Evolutionary conservation across 2,797 vertebrate species (phyloP).

Genomic region (Chaetodon trifasciatus): DNA sequence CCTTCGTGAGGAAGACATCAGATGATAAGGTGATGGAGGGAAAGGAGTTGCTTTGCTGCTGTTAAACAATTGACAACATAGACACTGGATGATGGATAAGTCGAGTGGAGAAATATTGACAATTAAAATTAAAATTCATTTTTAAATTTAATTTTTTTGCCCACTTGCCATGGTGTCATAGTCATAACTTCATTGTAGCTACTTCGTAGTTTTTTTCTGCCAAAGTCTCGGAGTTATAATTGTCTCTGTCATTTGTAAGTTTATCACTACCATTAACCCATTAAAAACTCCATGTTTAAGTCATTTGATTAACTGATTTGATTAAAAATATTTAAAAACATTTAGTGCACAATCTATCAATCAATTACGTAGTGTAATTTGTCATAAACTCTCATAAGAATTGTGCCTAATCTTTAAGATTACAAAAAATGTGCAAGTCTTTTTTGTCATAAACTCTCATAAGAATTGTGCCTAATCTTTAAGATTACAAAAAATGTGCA

Average conservation of each 20-base stretch:
- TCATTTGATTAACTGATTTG: background rate
- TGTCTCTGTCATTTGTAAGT: background rate
- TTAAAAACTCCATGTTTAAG: too few relatives aligned
- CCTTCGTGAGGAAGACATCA: slow-evolving; percentile 32
- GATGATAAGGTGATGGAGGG: slow-evolving; percentile 7
- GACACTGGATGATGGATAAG: slow-evolving; percentile 32
- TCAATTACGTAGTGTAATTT: too few relatives aligned
- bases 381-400: background rate
- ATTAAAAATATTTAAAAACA: too few relatives aligned
- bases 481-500: background rate
- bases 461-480: background rate
- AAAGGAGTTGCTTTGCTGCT: slow-evolving; percentile 20
- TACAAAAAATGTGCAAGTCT: background rate
- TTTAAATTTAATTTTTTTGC: background rate
- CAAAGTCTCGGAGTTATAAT: background rate
- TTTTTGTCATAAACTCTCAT: slow-evolving; percentile 51
- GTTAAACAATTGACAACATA: slow-evolving; percentile 33
- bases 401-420: background rate
- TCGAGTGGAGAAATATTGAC: background rate
- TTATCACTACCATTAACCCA: background rate
- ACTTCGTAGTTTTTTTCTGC: background rate
- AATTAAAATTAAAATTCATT: background rate
- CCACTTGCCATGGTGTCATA: background rate
- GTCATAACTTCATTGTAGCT: background rate
- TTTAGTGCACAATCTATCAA: too few relatives aligned